Conservation (phyloP, 2,888 invertebrate species). For the Orgyia antiqua region DNA sequence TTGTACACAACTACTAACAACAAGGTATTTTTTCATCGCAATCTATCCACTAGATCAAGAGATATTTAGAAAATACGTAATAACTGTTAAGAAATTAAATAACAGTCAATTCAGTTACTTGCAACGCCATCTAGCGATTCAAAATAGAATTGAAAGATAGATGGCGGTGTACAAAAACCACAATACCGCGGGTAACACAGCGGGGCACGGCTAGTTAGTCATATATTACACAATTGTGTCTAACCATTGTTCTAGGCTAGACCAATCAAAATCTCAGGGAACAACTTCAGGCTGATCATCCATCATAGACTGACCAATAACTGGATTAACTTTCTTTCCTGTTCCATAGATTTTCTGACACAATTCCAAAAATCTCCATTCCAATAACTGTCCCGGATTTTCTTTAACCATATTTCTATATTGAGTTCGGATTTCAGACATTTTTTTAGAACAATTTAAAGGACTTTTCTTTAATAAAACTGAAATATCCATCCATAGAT, state of each 20-base stretch:
- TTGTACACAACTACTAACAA: no score
- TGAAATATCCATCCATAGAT: slow-evolving; percentile 61
- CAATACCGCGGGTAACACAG: no score
- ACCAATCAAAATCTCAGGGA: slow-evolving; percentile 6
- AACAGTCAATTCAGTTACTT: no score
- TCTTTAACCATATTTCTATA: slow-evolving; percentile 60
- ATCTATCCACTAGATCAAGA: no score
- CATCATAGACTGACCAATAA: neutral
- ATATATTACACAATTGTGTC: no score
- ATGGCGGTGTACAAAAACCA: no score
- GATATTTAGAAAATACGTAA: no score
- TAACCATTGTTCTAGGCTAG: slow-evolving; percentile 8
- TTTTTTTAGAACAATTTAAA: slow-evolving; percentile 60
- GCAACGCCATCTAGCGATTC: no score
- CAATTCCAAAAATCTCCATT: slow-evolving; percentile 55
- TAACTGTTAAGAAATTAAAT: no score
- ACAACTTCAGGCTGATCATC: slow-evolving; percentile 1
- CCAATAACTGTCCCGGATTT: slow-evolving; percentile 37
- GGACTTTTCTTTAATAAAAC: slow-evolving; percentile 53
- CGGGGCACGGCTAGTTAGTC: no score
- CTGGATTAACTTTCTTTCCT: slow-evolving; percentile 41
- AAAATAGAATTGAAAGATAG: no score
- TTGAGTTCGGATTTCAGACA: slow-evolving; percentile 58
- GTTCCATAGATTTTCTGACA: slow-evolving; percentile 70
- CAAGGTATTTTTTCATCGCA: no score